These are phyloP conservation scores for Calliphora vicina DNA, from an alignment of 1,140 invertebrate genomes.

Conservation along the genomic window DNA sequence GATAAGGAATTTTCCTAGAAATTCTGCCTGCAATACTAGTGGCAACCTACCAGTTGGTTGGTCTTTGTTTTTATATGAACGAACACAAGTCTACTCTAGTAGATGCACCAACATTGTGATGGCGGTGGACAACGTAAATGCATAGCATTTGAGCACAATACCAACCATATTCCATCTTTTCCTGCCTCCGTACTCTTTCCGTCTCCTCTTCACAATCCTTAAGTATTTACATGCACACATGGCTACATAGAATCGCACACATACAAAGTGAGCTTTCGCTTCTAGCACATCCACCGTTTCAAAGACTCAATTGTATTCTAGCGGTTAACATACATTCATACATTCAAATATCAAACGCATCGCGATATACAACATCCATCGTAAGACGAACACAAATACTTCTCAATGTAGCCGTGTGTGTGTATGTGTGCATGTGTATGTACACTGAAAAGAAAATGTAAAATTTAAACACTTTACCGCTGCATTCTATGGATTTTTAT, in stretches of 20 bases:
- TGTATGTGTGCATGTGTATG: not conserved
- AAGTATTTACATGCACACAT: not conserved
- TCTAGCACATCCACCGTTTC: not conserved
- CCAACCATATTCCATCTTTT: not conserved
- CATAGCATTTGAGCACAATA: not conserved
- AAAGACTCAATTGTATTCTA: slow-evolving; percentile 21
- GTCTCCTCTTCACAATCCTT: not conserved
- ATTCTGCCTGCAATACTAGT: too few species aligned
- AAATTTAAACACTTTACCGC: not conserved
- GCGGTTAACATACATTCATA: not conserved
- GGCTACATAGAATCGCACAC: not conserved
- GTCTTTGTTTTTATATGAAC: not conserved
- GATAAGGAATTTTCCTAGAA: too few species aligned
- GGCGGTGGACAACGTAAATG: slow-evolving; percentile 23
- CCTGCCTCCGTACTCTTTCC: not conserved
- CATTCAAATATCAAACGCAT: not conserved
- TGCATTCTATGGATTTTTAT: not conserved
- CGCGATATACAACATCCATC: not conserved
- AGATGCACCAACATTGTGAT: not conserved
- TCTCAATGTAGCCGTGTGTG: not conserved
- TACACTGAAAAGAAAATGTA: not conserved
- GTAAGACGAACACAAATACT: not conserved
- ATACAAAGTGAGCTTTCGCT: not conserved
- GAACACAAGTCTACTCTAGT: not conserved
- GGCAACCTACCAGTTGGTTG: not conserved